Evolutionary conservation across 2,113 vertebrate genomes (phyloP).

Genomic region (Bubo bubo): DNA sequence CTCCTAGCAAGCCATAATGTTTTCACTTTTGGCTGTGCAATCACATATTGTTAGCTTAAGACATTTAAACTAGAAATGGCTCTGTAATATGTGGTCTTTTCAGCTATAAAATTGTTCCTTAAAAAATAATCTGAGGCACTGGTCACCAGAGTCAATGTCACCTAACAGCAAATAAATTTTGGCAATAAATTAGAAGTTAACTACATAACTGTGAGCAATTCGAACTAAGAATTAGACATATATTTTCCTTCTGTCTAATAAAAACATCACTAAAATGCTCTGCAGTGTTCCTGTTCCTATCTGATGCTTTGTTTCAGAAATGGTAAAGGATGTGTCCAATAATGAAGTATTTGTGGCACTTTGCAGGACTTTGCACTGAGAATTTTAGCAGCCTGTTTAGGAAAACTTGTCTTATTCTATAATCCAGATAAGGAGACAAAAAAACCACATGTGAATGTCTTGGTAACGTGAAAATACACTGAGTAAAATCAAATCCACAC

Average conservation of each 20-base stretch:
- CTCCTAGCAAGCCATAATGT: slow-evolving; percentile 59
- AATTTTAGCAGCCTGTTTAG: neutral
- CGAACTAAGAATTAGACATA: neutral
- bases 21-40: slow-evolving; percentile 62
- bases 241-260: slow-evolving; percentile 24
- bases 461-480: neutral
- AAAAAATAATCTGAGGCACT: slow-evolving; percentile 55
- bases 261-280: slow-evolving; percentile 23
- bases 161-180: slow-evolving; percentile 59
- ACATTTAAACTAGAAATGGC: slow-evolving; percentile 60
- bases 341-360: neutral
- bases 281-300: neutral
- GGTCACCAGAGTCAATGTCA: slow-evolving; percentile 31
- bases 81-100: slow-evolving; percentile 47
- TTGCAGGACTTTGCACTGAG: neutral
- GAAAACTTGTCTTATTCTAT: neutral
- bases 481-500: neutral
- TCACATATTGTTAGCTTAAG: slow-evolving; percentile 63
- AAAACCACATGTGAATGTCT: neutral
- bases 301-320: neutral
- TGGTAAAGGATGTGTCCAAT: neutral
- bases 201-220: slow-evolving; percentile 3
- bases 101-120: slow-evolving; percentile 50
- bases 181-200: slow-evolving; percentile 48
- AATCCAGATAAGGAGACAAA: neutral